Evolutionary conservation across 2,888 invertebrate genomes (phyloP), one percentile per base, ranked within the genome.

Genomic region (Tetragonula carbonaria): DNA sequence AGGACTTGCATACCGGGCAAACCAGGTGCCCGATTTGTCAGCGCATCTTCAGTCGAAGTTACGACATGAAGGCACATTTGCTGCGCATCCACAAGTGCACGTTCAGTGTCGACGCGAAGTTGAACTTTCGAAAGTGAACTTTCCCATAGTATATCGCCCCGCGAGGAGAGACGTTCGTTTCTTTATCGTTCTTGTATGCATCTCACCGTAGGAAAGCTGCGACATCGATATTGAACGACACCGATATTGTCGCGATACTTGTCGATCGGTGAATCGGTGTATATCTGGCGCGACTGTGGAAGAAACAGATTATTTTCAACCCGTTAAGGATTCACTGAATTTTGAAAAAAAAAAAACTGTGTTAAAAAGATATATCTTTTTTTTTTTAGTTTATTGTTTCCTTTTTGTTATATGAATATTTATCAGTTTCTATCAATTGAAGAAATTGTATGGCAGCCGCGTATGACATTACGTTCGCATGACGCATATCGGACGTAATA

Each of bases 11-110:
- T 89, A 96, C 95, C 74, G 96, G 96, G 50, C 96, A 96, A 93
- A 96, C 96, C 38, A 95, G 96, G 90, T 96, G 96, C 89, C 96
- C 96, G 16, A 96, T 96, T 74, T 96, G 96, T 89, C 95, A 95
- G 87, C 95, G 96, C 86, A 95, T 96, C 82, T 96, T 96, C 92
- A 96, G 96, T 88, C 94, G 96, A 83, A 96, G 96, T 84, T 96
- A 96, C 91, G 96, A 96, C 87, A 96, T 96, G 96, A 95, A 95
- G 87, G 95, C 96, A 88, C 96, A 96, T 87, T 93, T 96, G 62
- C 95, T 95, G 92, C 95, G 96, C 92, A 96, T 96, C 94, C 96
- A 96, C 91, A 96, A 96, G 92, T 96, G 91, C 87, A 87, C 90
- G 76, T 88, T 90, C 90, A 88, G 87, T 84, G 87, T 91, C 80